Evolutionary conservation across 2,888 invertebrate species (phyloP), one percentile per base, ranked within the genome.

Genomic region (Helicoverpa assulta): DNA sequence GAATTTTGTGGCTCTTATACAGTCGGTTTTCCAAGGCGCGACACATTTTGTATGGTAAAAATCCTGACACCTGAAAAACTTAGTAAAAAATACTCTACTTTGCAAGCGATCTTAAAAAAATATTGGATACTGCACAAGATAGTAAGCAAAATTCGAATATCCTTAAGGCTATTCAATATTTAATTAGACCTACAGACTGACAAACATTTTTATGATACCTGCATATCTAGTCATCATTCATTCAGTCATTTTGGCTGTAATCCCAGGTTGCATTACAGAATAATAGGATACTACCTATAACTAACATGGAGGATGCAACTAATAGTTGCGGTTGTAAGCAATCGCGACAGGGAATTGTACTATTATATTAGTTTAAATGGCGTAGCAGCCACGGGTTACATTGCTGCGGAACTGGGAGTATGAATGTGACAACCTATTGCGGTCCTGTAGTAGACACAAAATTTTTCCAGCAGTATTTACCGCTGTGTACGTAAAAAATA

Each of bases 281-380:
- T 37, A 10, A 37, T 37, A 37, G 37, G 33, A 8, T 33, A 2
- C 37, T 1, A 2, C 1, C 51, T 55, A 62, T 57, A 63, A 51
- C 54, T 69, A 69, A 59, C 65, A 61, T 37, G 51, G 56, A 58
- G 73, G 63, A 70, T 63, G 53, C 67, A 68, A 54, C 43, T 66
- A 76, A 78, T 67, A 52, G 66, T 52, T 58, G 63, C 5, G 66
- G 67, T 18, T 57, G 68, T 55, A 68, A 73, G 77, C 77, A 64
- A 77, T 77, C 63, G 62, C 50, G 54, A 64, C 57, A 71, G 53
- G 53, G 52, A 61, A 61, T 53, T 53, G 54, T 66, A 57, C 67
- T 64, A 68, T 74, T 77, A 55, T 62, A 68, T 62, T 51, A 67
- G 53, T 61, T 69, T 21, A 51, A 66, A 76, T 29, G 55, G 60